Conservation (phyloP, 2,113 vertebrate genomes). For the mouse (Mus musculus) region GRCm39 chr5:56407501-56408000, state of each 20-base stretch:
- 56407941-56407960: conserved; percentile 78
- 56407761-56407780: neutral
- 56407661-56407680: neutral
- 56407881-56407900: neutral
- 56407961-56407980: conserved; percentile 60
- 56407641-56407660: conserved; percentile 6
- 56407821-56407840: neutral
- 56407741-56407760: neutral
- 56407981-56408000: conserved; percentile 71
- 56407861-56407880: neutral
- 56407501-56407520: conserved; percentile 11
- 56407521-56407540: neutral
- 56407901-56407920: conserved; percentile 60
- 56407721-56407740: neutral
- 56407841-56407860: neutral
- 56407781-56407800: neutral
- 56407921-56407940: conserved; percentile 68
- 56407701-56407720: neutral
- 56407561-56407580: neutral
- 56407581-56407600: neutral
- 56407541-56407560: conserved; percentile 42
- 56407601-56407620: neutral
- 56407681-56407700: neutral
- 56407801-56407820: neutral
- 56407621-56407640: neutral